Percentiles rank a stretch among this genome's conserved stretches.
Conservation (phyloP, 2,113 vertebrate species). For the Tylochromis polylepis region DNA sequence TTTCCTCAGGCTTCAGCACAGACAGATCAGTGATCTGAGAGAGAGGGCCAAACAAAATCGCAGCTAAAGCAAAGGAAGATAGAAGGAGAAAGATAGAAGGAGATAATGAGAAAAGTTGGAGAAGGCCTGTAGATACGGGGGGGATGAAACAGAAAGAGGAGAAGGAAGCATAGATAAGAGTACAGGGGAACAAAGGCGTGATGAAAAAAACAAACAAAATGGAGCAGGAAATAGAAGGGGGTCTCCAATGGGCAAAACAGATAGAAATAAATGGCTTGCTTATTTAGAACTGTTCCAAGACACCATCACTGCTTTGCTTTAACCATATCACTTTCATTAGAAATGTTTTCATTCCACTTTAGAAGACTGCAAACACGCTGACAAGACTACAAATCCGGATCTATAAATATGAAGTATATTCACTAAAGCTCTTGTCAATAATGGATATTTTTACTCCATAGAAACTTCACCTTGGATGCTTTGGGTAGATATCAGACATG, state of each 20-base stretch:
- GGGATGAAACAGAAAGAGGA: neutral
- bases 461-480: neutral
- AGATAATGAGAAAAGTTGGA: constrained; percentile 28
- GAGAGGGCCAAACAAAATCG: neutral
- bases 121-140: neutral
- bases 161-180: neutral
- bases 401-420: neutral
- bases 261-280: neutral
- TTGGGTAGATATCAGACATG: neutral
- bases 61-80: constrained; percentile 18
- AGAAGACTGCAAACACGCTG: accelerated
- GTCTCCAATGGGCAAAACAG: neutral
- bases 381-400: neutral
- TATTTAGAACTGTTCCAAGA: neutral
- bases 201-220: neutral
- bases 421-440: neutral
- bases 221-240: neutral
- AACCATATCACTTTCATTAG: neutral
- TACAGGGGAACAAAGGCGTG: neutral
- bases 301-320: neutral
- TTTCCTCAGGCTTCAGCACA: neutral
- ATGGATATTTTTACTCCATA: neutral
- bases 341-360: neutral
- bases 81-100: neutral
- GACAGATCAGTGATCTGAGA: constrained; percentile 22